phyloP scores from a whole-genome alignment of 2,888 invertebrate genomes.

The Polyommatus icarus region DNA sequence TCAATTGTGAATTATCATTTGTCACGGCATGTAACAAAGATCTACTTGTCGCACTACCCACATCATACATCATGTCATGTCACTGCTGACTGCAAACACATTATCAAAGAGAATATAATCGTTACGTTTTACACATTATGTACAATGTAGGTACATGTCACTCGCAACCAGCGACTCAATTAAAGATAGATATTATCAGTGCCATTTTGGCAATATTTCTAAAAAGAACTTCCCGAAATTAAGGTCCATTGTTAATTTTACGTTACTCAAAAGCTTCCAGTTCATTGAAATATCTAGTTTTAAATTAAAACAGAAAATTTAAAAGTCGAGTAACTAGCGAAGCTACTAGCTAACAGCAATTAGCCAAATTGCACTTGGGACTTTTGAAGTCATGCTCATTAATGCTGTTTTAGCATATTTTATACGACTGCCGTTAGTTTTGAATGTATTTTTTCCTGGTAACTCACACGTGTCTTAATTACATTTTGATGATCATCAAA shows the following conservation, averaged over 20 bases:
- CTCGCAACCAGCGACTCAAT: not conserved
- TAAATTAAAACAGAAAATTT: not conserved
- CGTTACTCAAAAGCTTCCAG: not conserved
- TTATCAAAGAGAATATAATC: no score
- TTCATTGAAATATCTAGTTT: not conserved
- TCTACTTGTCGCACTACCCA: not conserved
- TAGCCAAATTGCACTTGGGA: not conserved
- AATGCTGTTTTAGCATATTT: not conserved
- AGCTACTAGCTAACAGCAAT: not conserved
- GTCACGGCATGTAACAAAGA: not conserved
- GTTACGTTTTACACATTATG: no score
- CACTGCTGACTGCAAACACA: not conserved
- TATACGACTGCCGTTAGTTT: not conserved
- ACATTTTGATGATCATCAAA: not conserved
- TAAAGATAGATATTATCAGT: not conserved
- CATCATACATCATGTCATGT: slow-evolving; percentile 14
- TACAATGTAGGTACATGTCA: no score
- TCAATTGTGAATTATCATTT: not conserved
- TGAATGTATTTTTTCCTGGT: not conserved
- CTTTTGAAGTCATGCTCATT: not conserved
- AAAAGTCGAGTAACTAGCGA: not conserved
- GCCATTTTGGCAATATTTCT: not conserved
- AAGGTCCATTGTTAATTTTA: not conserved
- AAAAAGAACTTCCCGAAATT: not conserved
- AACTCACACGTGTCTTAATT: not conserved